Base-by-base conservation (phyloP, 2,888 invertebrate species). In the Drosophila mayaguana region DNA sequence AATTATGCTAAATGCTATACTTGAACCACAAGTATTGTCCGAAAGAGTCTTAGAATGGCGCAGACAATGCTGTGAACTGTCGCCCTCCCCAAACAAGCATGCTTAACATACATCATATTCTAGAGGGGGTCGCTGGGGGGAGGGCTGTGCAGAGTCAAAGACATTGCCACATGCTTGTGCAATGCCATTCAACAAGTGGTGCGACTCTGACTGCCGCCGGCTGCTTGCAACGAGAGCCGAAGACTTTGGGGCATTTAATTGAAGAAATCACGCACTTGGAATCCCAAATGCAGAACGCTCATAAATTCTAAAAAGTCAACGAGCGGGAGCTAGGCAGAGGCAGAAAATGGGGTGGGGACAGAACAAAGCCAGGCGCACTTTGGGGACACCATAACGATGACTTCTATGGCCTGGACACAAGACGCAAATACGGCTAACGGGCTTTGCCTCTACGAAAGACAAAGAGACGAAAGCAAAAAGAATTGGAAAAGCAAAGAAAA, bases 181-280 rank as follows among this genome's bases (percentile, higher is more conserved):
- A 86, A 79, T 63, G 76, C 34, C 46, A 66, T 59, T 66, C 48
- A 61, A 42, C 45, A 55, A 45, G 72, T 57, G 57, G 75, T 62
- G 64, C 70, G 65, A 75, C 75, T 75, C 75, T 72, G 71, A 63
- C 68, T 12, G 28, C 28, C 28, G 28, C 28, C 28, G 28, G 28
- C 43, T 45, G 45, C 64, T 34, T 65, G 67, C 72, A 75, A 36
- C 60, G 51, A 18, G 43, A 68, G 62, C 68, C 45, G 63, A 75
- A 63, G 72, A 74, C 71, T 63, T 63, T 46, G 63, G 66, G 78
- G 75, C 86, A 86, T 88, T 88, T 86, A 86, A 88, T 86, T 86
- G 83, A 86, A 86, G 77, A 86, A 86, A 86, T 86, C 86, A 86
- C 88, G 88, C 86, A 83, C 86, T 80, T 73, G 54, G 67, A 71